A percentile compares a stretch with the other conserved stretches of the same genome.
phyloP scores from a whole-genome alignment of 64 coral and sea anemone genomes.

The Montipora capricornis region DNA sequence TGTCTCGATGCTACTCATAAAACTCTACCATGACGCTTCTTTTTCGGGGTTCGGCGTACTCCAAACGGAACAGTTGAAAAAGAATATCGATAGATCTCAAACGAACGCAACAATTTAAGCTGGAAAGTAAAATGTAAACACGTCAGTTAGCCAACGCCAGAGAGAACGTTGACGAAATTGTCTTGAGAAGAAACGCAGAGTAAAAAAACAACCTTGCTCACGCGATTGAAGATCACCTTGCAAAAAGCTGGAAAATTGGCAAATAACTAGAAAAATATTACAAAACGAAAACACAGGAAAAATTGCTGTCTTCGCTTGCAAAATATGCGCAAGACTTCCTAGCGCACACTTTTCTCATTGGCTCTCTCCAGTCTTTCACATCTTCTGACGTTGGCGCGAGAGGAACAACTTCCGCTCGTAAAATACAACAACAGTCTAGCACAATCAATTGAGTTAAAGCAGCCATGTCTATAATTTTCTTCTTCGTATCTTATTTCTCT shows the following conservation, averaged over 20 bases:
- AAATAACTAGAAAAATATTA: neutral
- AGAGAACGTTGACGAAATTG: neutral
- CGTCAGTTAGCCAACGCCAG: conserved; percentile 29
- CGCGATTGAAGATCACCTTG: neutral
- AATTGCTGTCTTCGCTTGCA: neutral
- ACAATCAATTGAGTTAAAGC: too few species aligned
- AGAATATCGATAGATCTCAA: too few species aligned
- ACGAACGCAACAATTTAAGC: too few species aligned
- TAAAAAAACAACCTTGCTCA: neutral
- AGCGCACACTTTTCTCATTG: neutral
- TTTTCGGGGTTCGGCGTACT: neutral
- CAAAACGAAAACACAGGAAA: neutral
- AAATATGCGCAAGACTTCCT: neutral
- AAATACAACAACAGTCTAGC: too few species aligned
- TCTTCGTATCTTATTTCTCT: too few species aligned
- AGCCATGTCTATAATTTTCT: too few species aligned
- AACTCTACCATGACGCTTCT: neutral
- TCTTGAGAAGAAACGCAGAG: neutral
- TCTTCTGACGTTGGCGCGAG: neutral
- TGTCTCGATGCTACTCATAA: neutral
- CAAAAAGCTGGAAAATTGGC: neutral
- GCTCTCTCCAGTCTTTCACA: neutral
- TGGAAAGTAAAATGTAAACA: neutral
- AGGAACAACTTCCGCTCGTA: too few species aligned
- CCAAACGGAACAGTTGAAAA: neutral